A percentile compares a stretch with the other conserved stretches of the same genome.
phyloP scores from a whole-genome alignment of 2,113 vertebrate genomes.

The Gnathonemus echidnorhynchus region DNA sequence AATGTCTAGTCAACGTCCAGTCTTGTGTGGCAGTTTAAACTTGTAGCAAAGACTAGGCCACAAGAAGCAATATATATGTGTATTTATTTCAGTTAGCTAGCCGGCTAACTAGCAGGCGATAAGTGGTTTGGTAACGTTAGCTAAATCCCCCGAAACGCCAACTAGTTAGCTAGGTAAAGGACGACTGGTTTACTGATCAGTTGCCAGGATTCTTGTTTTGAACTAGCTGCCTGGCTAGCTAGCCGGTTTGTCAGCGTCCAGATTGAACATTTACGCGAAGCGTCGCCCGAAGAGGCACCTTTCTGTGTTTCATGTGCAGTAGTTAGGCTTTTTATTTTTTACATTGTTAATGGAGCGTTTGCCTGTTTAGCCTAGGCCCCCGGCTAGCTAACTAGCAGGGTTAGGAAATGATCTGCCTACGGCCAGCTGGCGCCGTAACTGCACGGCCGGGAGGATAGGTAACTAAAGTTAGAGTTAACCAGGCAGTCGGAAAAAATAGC shows the following conservation, averaged over 20 bases:
- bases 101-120: neutral
- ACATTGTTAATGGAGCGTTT: neutral
- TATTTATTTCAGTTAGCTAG: neutral
- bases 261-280: neutral
- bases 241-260: neutral
- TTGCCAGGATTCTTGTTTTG: neutral
- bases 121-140: neutral
- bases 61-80: neutral
- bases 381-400: neutral
- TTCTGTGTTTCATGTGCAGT: neutral
- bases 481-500: neutral
- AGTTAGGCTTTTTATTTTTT: neutral
- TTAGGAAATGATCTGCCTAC: neutral
- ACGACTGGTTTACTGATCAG: neutral
- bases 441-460: neutral
- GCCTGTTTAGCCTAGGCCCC: neutral
- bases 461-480: neutral
- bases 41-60: slow-evolving; percentile 8
- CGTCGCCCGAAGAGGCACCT: neutral
- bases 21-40: neutral
- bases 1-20: neutral
- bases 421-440: neutral
- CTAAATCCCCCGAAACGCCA: neutral
- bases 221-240: neutral
- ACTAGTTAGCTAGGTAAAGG: neutral